These are phyloP conservation scores for Druon quercuslanigerum DNA, from an alignment of 1,140 invertebrate species.

Conservation along the genomic window DNA sequence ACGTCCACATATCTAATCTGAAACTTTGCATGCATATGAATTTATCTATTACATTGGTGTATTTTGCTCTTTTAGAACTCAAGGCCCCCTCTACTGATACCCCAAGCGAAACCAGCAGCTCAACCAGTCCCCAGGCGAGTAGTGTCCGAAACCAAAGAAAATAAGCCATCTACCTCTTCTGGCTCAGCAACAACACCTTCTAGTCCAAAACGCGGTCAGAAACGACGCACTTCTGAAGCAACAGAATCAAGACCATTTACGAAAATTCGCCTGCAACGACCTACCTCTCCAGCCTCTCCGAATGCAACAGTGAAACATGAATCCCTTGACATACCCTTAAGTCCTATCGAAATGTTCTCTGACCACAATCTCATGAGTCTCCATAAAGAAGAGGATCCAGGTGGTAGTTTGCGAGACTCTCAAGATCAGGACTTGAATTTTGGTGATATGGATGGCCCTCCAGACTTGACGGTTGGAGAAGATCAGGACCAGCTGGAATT, in stretches of 20 bases:
- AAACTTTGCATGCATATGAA: too few species aligned
- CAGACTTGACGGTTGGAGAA: constrained; percentile 65
- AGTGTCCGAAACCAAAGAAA: constrained; percentile 63
- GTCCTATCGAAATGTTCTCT: constrained; percentile 65
- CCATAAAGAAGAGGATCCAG: constrained; percentile 49
- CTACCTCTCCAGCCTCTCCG: constrained; percentile 57
- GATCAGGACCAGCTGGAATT: constrained; percentile 74
- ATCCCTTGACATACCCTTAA: constrained; percentile 69
- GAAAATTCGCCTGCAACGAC: constrained; percentile 69
- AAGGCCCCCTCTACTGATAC: constrained; percentile 64
- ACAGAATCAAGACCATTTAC: constrained; percentile 59
- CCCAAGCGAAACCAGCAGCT: constrained; percentile 60
- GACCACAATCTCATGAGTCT: constrained; percentile 53
- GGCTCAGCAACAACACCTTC: constrained; percentile 48
- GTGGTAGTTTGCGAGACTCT: constrained; percentile 11
- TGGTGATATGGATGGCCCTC: constrained; percentile 42
- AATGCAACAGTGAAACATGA: constrained; percentile 65
- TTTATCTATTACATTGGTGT: background rate
- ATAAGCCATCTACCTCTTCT: constrained; percentile 54
- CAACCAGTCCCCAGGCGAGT: constrained; percentile 54
- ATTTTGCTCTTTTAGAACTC: constrained; percentile 53
- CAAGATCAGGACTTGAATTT: constrained; percentile 56
- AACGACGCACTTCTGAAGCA: constrained; percentile 62
- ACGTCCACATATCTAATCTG: too few species aligned
- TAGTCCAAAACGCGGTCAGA: constrained; percentile 68